Base-by-base conservation (phyloP, 2,113 vertebrate species). In the Toxotes chatareus region DNA sequence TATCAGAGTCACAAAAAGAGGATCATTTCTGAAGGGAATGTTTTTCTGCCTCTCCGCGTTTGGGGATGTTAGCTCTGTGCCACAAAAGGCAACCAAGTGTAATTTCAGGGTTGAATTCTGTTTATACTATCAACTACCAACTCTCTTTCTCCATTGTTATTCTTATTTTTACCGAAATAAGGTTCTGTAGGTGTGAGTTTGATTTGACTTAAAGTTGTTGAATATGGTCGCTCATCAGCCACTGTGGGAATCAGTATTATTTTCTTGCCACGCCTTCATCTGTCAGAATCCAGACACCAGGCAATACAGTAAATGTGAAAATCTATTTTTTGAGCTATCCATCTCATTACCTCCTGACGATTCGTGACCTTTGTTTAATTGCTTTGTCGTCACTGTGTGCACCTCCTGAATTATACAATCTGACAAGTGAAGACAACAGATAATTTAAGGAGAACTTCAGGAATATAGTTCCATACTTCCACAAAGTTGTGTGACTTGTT, bases 341-440 rank as follows among this genome's bases (percentile, higher is more conserved):
- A 31, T 83, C 49, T 79, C 40, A 71, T 66, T 57, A 63, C 55
- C 65, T 78, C 65, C 40, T 47, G 31, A 49, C 64, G 10, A 32
- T 36, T 40, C 7, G 3, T 76, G 57, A 71, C 61, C 76, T 80
- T 83, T 69, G 57, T 19, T 49, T 73, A 69, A 79, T 82, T 76
- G 64, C 44, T 55, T 74, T 16, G 36, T 56, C 74, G 36, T 44
- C 49, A 12, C 72, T 14, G 56, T 67, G 19, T 31, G 16, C 19
- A n/a, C 3, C 4, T 27, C 17, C 13, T 70, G 17, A 34, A 66
- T 51, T 23, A 34, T 12, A 47, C 31, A 21, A 53, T 71, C 44
- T 7, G 4, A 46, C 38, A 2, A 46, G 46, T 8, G 53, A 44
- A 59, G 27, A 64, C n/a, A 46, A 56, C 3, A 23, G 62, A 38